Percentiles rank a stretch among this genome's conserved stretches.
phyloP scores from a whole-genome alignment of 2,113 vertebrate genomes.

The Protobothrops flavoviridis region DNA sequence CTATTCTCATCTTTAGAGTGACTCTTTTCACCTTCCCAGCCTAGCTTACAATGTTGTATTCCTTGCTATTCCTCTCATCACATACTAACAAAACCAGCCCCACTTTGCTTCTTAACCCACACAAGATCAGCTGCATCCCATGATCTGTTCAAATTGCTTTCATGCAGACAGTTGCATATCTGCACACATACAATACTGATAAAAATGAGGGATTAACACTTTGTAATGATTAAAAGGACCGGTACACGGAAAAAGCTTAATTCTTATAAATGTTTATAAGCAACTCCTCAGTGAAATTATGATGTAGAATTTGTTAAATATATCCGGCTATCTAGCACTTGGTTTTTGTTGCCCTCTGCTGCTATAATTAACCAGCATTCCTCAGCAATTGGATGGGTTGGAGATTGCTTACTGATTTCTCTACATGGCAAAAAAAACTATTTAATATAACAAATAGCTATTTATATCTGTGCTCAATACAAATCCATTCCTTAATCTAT shows the following conservation, averaged over 20 bases:
- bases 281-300: not conserved
- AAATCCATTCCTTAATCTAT: slow-evolving; percentile 25
- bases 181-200: not conserved
- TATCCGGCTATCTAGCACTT: slow-evolving; percentile 28
- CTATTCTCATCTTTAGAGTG: not conserved
- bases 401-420: slow-evolving; percentile 12
- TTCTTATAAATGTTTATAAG: not conserved
- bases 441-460: slow-evolving; percentile 19
- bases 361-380: slow-evolving; percentile 55
- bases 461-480: slow-evolving; percentile 25
- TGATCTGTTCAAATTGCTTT: not conserved
- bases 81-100: not conserved
- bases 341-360: slow-evolving; percentile 56
- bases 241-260: not conserved
- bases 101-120: not conserved
- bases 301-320: not conserved
- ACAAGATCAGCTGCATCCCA: not conserved
- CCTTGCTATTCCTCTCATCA: not conserved
- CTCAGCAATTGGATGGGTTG: slow-evolving; percentile 35
- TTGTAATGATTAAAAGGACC: not conserved
- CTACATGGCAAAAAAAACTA: slow-evolving; percentile 25
- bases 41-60: not conserved
- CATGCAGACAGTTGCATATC: too few species aligned
- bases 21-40: not conserved
- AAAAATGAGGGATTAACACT: not conserved